These are phyloP conservation scores for Eretmochelys imbricata DNA, from an alignment of 2,113 vertebrate genomes.

Conservation along the genomic window DNA sequence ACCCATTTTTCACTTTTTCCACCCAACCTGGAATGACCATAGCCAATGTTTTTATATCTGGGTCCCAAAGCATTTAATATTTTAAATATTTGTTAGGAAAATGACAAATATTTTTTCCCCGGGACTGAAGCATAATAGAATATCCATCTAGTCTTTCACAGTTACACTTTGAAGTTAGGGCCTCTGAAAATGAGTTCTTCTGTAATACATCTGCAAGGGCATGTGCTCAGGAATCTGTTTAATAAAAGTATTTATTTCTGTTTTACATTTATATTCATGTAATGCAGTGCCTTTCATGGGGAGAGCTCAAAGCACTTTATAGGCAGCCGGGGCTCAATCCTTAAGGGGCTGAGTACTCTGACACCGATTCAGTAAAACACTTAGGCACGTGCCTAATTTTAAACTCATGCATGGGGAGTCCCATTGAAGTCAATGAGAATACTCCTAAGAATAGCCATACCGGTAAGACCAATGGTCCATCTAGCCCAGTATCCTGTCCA, in stretches of 20 bases:
- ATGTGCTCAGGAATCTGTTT: too few species aligned
- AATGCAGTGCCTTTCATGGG: not conserved
- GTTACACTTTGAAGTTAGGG: not conserved
- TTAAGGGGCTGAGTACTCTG: not conserved
- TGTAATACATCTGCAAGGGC: not conserved
- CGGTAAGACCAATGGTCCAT: too few species aligned
- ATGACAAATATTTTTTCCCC: not conserved
- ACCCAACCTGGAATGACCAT: not conserved
- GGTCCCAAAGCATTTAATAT: not conserved
- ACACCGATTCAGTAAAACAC: not conserved
- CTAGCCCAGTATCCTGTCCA: too few species aligned
- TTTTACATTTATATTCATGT: too few species aligned
- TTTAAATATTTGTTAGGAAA: conserved; percentile 18
- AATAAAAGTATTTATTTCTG: too few species aligned
- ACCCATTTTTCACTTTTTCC: not conserved
- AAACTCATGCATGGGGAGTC: not conserved
- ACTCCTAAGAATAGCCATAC: not conserved
- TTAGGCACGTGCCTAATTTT: rapidly evolving
- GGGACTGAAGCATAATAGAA: rapidly evolving
- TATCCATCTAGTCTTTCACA: rapidly evolving
- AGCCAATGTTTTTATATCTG: not conserved
- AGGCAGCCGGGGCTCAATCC: not conserved
- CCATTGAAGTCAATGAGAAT: rapidly evolving
- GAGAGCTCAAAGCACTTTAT: not conserved
- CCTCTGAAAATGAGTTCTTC: not conserved